Evolutionary conservation across 2,888 invertebrate species (phyloP), one percentile per base, ranked within the genome.

Genomic region (Phania funesta): DNA sequence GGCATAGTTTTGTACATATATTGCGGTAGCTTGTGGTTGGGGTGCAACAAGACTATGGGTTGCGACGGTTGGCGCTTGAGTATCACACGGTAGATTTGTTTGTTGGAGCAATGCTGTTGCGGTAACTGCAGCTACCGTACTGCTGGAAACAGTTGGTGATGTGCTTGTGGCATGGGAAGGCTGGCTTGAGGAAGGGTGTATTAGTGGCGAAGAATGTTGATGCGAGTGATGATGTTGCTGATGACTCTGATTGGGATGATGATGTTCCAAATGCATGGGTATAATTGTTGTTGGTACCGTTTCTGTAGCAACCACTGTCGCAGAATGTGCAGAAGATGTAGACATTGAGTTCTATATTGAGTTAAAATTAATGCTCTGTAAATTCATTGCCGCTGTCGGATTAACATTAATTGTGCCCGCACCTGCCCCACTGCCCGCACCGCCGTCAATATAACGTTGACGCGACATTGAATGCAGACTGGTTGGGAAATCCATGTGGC

Each of bases 301-400:
- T 64, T 83, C 74, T 52, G 84, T 83, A 75, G 82, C 74, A 54
- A 82, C 70, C 81, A 83, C 80, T 50, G 84, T 85, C 64, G 85
- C 84, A 48, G 86, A 84, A 48, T 86, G 83, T 84, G 85, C 83
- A 44, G 85, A 85, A 84, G 84, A 83, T 86, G 86, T 88, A 75
- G 89, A 86, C 85, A 89, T 87, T 86, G 89, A 87, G 87, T 89
- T 88, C 94, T 94, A 95, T 93, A 95, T 94, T 87, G 94, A 93
- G 90, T 95, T 95, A 86, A 95, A 95, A 90, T 95, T 95, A 83
- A 96, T 93, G 85, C 94, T 94, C 87, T 95, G 94, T 88, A 95
- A 93, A 91, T 94, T 95, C 88, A 95, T 93, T 84, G 94, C 93
- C 52, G 93, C 92, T 58, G 93, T 92, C 85, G 92, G 92, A 90